Evolutionary conservation across 2,113 vertebrate genomes (phyloP).

Genomic region (Stegostoma tigrinum): DNA sequence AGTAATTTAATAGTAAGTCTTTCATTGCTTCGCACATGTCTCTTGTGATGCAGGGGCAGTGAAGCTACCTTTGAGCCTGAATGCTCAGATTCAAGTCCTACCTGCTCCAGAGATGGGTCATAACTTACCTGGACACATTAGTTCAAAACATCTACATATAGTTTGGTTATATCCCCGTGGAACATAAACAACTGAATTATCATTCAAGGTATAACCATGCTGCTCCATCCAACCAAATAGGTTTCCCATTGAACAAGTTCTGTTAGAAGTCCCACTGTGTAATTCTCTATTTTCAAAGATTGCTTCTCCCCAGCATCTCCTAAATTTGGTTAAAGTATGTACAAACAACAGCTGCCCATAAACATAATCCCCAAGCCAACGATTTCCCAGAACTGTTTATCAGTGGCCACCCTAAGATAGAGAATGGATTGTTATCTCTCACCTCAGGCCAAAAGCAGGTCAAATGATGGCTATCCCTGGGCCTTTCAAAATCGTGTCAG

Average conservation of each 20-base stretch:
- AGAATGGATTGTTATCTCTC: neutral
- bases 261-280: neutral
- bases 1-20: neutral
- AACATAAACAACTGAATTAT: neutral
- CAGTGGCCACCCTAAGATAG: neutral
- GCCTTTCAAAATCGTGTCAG: neutral
- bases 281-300: neutral
- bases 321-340: neutral
- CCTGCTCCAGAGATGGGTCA: no score
- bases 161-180: neutral
- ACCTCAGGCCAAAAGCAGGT: neutral
- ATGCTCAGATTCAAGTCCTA: no score
- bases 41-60: no score
- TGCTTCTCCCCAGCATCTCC: neutral
- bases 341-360: neutral
- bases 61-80: no score
- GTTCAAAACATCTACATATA: neutral
- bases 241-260: neutral
- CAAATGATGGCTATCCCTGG: neutral
- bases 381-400: neutral
- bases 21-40: neutral
- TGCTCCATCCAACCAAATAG: neutral
- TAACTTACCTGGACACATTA: no score
- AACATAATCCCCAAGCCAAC: neutral
- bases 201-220: neutral